phyloP scores from a whole-genome alignment of 2,797 vertebrate genomes.

The Anableps anableps region DNA sequence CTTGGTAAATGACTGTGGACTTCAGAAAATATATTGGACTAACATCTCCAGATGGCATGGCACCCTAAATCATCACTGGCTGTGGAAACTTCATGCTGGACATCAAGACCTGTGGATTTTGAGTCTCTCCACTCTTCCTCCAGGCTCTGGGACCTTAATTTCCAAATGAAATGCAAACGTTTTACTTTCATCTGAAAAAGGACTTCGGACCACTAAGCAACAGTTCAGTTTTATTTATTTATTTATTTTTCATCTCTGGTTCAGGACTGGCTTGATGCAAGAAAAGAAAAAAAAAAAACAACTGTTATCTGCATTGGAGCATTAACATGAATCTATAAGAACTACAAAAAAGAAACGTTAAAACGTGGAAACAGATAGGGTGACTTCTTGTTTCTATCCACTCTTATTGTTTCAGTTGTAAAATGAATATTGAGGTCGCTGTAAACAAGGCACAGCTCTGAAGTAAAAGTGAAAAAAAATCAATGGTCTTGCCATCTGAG shows the following conservation, averaged over 20 bases:
- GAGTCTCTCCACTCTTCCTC: no score
- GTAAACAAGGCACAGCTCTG: slow-evolving; percentile 53
- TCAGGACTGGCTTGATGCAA: not conserved
- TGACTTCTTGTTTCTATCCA: slow-evolving; percentile 18
- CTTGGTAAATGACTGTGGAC: no score
- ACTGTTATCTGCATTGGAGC: not conserved
- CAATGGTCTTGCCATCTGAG: slow-evolving; percentile 47
- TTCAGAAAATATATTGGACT: no score
- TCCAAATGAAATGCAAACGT: no score
- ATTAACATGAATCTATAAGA: slow-evolving; percentile 1
- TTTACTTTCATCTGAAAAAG: not conserved
- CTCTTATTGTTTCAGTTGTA: slow-evolving; percentile 41
- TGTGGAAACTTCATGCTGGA: no score
- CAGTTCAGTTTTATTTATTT: not conserved
- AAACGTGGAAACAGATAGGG: slow-evolving; percentile 21
- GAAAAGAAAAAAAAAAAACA: not conserved
- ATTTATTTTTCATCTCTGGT: not conserved
- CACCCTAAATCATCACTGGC: no score
- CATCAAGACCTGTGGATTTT: no score
- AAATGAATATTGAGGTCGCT: slow-evolving; percentile 49
- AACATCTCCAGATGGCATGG: no score
- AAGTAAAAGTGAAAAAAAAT: slow-evolving; percentile 45
- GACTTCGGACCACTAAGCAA: not conserved
- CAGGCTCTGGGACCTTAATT: no score
- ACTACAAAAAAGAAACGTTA: not conserved